phyloP scores from a whole-genome alignment of 2,113 vertebrate species.

The Picathartes gymnocephalus region DNA sequence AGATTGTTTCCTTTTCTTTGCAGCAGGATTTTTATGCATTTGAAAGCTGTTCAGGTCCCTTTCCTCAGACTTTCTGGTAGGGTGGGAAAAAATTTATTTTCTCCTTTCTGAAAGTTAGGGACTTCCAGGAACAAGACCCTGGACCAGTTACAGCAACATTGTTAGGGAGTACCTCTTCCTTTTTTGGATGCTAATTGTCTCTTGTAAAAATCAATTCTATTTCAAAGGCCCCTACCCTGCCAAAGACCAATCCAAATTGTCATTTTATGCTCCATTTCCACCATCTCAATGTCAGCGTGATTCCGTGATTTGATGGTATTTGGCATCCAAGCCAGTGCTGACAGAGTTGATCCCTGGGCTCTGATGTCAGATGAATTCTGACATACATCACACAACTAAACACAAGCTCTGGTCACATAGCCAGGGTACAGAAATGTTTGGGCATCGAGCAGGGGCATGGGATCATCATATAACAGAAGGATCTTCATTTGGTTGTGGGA shows the following conservation, averaged over 20 bases:
- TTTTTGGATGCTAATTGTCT: background rate
- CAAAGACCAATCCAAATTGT: background rate
- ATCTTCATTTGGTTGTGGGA: background rate
- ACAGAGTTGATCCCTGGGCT: background rate
- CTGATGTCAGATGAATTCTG: background rate
- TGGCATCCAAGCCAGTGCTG: background rate
- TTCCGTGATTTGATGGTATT: background rate
- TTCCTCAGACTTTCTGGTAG: background rate
- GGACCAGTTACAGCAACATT: background rate
- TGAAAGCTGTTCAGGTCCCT: background rate
- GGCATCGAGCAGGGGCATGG: background rate
- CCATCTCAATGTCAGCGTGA: background rate
- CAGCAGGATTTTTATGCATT: background rate
- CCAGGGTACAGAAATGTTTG: rapidly evolving
- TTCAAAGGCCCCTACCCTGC: background rate
- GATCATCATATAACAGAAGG: background rate
- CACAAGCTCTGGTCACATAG: background rate
- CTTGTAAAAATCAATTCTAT: background rate
- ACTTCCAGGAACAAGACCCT: background rate
- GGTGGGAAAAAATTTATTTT: background rate
- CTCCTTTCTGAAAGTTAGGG: background rate
- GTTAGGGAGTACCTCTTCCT: background rate
- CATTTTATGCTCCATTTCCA: background rate
- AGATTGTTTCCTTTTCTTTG: background rate
- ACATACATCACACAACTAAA: background rate